Evolutionary conservation across 92 coral and sea anemone genomes (phyloP).

Genomic region (Phenganax marumi): DNA sequence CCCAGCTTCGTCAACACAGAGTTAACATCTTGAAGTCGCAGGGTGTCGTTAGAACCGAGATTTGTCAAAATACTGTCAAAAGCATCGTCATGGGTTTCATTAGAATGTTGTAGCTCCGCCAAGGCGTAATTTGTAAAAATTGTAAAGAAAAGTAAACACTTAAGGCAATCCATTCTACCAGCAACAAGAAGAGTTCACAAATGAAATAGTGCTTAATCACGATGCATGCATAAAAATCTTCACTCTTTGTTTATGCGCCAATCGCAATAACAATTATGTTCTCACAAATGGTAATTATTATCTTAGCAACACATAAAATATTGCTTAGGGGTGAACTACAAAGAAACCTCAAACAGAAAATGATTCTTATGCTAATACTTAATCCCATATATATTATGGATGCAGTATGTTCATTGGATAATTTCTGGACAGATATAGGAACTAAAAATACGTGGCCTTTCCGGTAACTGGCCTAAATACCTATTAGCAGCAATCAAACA

Average conservation of each 20-base stretch:
- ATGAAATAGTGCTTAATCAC: neutral
- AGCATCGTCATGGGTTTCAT: slow-evolving; percentile 18
- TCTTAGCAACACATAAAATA: too few species aligned
- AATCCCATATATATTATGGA: too few species aligned
- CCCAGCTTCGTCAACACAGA: neutral
- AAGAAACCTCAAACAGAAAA: too few species aligned
- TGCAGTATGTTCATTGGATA: too few species aligned
- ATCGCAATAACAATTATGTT: too few species aligned
- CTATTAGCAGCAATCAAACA: too few species aligned
- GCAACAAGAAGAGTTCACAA: neutral
- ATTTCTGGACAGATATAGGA: too few species aligned
- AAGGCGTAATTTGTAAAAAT: neutral
- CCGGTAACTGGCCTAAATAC: too few species aligned
- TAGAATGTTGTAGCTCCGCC: neutral
- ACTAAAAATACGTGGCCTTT: too few species aligned
- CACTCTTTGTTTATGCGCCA: neutral
- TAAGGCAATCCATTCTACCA: neutral
- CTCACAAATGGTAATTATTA: too few species aligned
- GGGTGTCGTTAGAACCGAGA: neutral
- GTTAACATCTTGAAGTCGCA: slow-evolving; percentile 3
- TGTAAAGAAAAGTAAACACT: neutral
- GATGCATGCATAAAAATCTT: neutral
- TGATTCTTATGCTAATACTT: too few species aligned
- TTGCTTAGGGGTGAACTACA: too few species aligned
- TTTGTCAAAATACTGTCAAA: neutral